These are phyloP conservation scores for Gadopsis bispinosus DNA, from an alignment of 2,797 vertebrate species.

Conservation along the genomic window DNA sequence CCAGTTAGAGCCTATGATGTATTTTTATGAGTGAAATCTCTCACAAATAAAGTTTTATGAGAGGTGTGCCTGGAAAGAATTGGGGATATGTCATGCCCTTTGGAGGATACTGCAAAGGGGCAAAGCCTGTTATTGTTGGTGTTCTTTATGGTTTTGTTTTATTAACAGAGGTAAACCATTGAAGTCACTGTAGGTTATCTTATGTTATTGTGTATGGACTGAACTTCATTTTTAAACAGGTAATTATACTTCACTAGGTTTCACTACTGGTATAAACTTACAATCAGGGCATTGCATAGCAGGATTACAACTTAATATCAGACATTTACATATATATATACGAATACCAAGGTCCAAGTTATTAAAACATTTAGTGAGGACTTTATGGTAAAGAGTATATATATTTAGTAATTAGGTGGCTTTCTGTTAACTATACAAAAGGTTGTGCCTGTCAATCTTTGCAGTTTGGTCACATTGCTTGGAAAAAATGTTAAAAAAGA, in stretches of 20 bases:
- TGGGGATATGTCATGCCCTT: conserved; percentile 38
- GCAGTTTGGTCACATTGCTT: not conserved
- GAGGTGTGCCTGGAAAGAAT: conserved; percentile 48
- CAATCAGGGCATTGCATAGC: not conserved
- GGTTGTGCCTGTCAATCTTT: not conserved
- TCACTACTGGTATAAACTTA: conserved; percentile 4
- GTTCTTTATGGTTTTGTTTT: conserved; percentile 53
- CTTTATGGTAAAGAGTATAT: not conserved
- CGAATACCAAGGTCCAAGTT: conserved; percentile 3
- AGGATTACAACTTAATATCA: conserved; percentile 8
- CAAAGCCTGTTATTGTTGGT: conserved; percentile 44
- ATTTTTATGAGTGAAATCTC: conserved; percentile 66
- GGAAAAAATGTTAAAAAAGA: not conserved
- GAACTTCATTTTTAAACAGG: conserved; percentile 20
- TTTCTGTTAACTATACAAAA: conserved; percentile 10
- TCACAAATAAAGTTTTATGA: conserved; percentile 68
- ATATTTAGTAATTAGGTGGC: not conserved
- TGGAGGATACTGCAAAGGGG: conserved; percentile 40
- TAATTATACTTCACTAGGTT: not conserved
- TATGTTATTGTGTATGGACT: not conserved
- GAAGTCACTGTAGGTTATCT: conserved; percentile 25
- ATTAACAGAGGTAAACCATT: conserved; percentile 39
- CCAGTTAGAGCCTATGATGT: conserved; percentile 52
- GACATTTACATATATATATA: not conserved
- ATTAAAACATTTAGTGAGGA: not conserved